Evolutionary conservation across 2,888 invertebrate genomes (phyloP).

Genomic region (Tenthredo livida): DNA sequence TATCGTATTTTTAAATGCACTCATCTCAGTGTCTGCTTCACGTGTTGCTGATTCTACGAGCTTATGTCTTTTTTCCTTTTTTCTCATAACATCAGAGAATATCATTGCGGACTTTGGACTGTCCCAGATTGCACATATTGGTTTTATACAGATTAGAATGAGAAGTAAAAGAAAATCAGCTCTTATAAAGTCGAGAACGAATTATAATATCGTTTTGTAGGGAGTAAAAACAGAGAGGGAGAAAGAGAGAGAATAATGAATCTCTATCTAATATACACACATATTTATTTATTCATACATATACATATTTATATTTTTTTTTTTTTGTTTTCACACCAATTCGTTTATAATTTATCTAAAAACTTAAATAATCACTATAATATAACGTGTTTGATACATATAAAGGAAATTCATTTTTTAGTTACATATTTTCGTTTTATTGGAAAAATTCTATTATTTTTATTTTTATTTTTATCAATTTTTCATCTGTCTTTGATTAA

Average conservation of each 20-base stretch:
- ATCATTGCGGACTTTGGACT: constrained; percentile 4
- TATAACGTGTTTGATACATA: not conserved
- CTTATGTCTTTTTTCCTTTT: not conserved
- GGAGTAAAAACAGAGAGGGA: not conserved
- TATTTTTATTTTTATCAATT: not conserved
- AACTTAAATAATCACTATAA: constrained; percentile 16
- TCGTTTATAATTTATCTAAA: constrained; percentile 7
- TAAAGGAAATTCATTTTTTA: not conserved
- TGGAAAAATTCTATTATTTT: no score
- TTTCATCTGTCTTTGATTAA: not conserved
- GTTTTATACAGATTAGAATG: not conserved
- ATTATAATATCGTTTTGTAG: not conserved
- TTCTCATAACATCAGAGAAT: not conserved
- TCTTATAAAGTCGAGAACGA: not conserved
- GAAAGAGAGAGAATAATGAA: not conserved
- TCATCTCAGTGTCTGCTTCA: not conserved
- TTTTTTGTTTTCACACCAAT: not conserved
- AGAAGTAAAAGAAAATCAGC: not conserved
- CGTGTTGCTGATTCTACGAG: not conserved
- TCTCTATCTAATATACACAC: not conserved
- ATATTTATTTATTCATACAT: not conserved
- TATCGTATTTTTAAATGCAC: not conserved
- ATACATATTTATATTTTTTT: not conserved
- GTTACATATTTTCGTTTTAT: not conserved
- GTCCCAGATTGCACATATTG: constrained; percentile 2